These are phyloP conservation scores for Styela plicata DNA, from an alignment of 23 tunicate species.

Conservation along the genomic window DNA sequence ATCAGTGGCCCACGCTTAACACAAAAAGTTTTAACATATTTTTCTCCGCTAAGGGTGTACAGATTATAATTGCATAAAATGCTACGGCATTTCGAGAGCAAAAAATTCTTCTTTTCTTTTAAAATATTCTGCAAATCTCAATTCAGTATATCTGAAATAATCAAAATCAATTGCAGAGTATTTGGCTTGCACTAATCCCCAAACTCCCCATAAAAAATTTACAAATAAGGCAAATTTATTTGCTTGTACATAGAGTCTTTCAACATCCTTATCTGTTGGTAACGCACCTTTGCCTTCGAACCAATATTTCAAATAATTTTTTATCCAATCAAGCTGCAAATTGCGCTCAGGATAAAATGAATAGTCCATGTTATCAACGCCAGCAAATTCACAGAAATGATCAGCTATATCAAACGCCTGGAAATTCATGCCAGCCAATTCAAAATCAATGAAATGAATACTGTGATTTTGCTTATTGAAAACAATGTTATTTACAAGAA, in stretches of 20 bases:
- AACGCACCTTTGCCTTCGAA: neutral
- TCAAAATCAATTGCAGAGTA: conserved; percentile 77
- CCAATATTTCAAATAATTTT: conserved; percentile 33
- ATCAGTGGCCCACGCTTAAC: too few species aligned
- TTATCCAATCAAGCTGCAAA: conserved; percentile 60
- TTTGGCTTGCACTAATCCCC: conserved; percentile 82
- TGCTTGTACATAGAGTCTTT: conserved; percentile 44
- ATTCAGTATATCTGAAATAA: conserved; percentile 50
- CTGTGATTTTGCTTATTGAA: conserved; percentile 49
- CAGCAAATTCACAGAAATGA: conserved; percentile 95
- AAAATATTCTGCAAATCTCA: conserved; percentile 42
- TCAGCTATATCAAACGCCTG: conserved; percentile 88
- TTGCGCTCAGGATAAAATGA: conserved; percentile 57
- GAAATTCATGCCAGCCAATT: conserved; percentile 75
- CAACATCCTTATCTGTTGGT: conserved; percentile 24
- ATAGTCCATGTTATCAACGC: conserved; percentile 75
- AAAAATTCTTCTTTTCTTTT: conserved; percentile 47
- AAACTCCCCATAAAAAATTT: conserved; percentile 76
- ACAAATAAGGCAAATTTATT: conserved; percentile 76
- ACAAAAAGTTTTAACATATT: too few species aligned
- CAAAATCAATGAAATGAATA: conserved; percentile 79
- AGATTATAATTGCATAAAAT: too few species aligned
- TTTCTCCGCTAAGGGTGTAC: too few species aligned
- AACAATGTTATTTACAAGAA: conserved; percentile 76
- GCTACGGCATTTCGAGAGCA: conserved; percentile 14